phyloP scores from a whole-genome alignment of 92 coral and sea anemone species.

The Muricea muricata region DNA sequence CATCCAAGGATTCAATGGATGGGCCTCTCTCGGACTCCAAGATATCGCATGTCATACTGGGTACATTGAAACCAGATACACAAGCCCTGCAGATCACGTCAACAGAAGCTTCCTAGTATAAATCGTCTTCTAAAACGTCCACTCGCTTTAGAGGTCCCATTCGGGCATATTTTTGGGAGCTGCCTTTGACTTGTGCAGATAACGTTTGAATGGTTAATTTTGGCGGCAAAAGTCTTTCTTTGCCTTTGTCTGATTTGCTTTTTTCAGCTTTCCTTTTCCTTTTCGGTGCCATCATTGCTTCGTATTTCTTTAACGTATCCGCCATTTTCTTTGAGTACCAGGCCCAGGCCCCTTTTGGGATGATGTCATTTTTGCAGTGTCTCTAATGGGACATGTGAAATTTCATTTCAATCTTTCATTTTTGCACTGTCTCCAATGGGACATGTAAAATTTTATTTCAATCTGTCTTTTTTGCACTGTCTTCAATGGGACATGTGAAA shows the following conservation, averaged over 20 bases:
- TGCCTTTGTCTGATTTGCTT: not conserved
- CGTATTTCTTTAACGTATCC: not conserved
- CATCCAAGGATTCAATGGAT: slow-evolving; percentile 8
- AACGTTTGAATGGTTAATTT: slow-evolving; percentile 6
- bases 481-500: too few relatives aligned
- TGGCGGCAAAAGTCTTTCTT: slow-evolving; percentile 11
- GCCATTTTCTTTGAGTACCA: too few relatives aligned
- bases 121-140: slow-evolving; percentile 2
- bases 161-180: slow-evolving; percentile 7
- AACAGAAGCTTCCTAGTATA: not conserved
- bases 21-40: slow-evolving; percentile 24
- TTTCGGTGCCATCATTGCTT: not conserved
- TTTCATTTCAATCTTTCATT: too few relatives aligned
- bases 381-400: too few relatives aligned
- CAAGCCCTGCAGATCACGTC: slow-evolving; percentile 3
- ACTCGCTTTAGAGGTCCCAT: slow-evolving; percentile 17
- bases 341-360: too few relatives aligned
- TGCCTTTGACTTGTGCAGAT: slow-evolving; percentile 13
- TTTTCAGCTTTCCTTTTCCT: not conserved
- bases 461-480: too few relatives aligned
- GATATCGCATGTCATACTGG: not conserved
- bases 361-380: too few relatives aligned
- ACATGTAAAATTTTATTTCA: too few relatives aligned
- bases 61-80: not conserved
- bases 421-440: too few relatives aligned